Evolutionary conservation across 2,888 invertebrate species (phyloP), one percentile per base, ranked within the genome.

Genomic region (Sphinx pinastri): DNA sequence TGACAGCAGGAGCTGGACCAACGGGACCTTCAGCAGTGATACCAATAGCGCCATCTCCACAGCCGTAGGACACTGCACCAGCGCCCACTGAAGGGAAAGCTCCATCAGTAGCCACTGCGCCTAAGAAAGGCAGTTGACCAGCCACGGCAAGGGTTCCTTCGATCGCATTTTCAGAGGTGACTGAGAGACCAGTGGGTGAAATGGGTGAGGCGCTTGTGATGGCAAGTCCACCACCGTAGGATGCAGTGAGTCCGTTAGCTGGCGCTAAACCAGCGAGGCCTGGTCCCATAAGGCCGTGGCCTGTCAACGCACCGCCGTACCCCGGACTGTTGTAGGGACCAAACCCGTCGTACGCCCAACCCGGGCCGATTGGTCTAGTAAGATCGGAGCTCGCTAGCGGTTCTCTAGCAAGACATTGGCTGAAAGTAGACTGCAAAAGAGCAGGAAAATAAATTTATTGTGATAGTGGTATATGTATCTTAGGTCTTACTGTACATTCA

Each of bases 101-200:
- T 0, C 75, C 74, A 0, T 54, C 67, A 69, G 76, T 73, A 11
- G 19, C 45, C 7, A 75, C 73, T 49, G 69, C 55, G 0, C 75
- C 77, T 19, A 67, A 51, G 68, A 76, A 71, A 1, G 76, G 76
- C 5, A 76, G 69, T 31, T 75, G 74, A 69, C 75, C 76, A 4
- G 68, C 60, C 8, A 73, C 75, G 0, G 71, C 74, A 57, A 74
- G 38, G 38, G 38, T 38, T 38, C 38, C 38, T 6, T 38, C 38
- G 38, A 38, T 38, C 6, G 38, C 38, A 38, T 38, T 38, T 38
- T 58, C 25, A 38, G 68, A 68, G 16, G 14, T 25, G 14, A 58
- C 49, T 57, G 58, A 12, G 6, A 68, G 13, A 2, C 51, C 58
- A n/a, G 25, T 58, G 6, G 59, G 49, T 47, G 58, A 14, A 7